phyloP scores from a whole-genome alignment of 2,113 vertebrate species.

The Charina bottae region DNA sequence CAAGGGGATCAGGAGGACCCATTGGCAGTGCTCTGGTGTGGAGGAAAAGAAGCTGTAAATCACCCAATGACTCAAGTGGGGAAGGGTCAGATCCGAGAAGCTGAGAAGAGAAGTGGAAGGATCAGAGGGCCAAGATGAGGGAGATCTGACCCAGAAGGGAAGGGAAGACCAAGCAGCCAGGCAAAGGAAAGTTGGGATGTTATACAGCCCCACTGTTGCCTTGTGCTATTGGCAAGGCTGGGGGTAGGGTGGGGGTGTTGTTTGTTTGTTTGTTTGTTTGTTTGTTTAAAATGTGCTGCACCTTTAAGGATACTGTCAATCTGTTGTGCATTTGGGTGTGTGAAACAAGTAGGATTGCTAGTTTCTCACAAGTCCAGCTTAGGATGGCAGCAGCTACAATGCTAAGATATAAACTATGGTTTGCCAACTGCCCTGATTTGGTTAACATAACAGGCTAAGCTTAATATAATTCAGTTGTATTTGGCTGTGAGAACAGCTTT shows the following conservation, averaged over 20 bases:
- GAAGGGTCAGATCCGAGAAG: not conserved
- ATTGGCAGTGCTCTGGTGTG: not conserved
- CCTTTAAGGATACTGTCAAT: not conserved
- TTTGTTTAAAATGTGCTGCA: not conserved
- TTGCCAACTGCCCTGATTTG: not conserved
- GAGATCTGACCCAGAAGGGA: not conserved
- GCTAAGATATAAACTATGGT: not conserved
- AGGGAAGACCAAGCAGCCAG: not conserved
- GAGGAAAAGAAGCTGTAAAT: not conserved
- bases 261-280: not conserved
- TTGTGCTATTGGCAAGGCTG: not conserved
- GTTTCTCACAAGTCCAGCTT: not conserved
- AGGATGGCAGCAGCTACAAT: not conserved
- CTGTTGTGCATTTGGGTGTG: not conserved
- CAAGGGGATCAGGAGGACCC: not conserved
- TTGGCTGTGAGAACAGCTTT: not conserved
- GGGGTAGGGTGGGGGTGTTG: not conserved
- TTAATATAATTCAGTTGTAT: not conserved
- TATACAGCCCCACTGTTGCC: too few relatives aligned
- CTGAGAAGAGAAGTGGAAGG: not conserved
- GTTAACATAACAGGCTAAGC: not conserved
- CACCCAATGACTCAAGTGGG: not conserved
- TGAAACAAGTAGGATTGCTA: not conserved
- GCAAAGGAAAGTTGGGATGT: too few relatives aligned
- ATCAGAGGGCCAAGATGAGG: not conserved